These are phyloP conservation scores for Drosophila mettleri DNA, from an alignment of 2,888 invertebrate species.

Conservation along the genomic window DNA sequence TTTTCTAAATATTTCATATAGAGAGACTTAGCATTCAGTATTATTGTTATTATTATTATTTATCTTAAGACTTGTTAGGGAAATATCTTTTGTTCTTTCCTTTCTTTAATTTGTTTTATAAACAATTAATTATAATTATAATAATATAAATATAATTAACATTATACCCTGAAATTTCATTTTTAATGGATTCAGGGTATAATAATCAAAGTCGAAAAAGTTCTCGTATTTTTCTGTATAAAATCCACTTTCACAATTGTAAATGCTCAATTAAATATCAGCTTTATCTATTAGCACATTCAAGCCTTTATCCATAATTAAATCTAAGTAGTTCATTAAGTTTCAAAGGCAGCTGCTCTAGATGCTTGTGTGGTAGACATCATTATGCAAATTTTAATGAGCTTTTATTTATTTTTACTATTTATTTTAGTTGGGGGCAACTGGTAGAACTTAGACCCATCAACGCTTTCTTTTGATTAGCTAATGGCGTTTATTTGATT, in stretches of 20 bases:
- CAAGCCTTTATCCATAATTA: constrained; percentile 1
- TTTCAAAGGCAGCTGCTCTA: neutral
- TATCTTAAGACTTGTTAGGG: too few species aligned
- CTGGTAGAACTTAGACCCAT: neutral
- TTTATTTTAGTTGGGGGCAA: constrained; percentile 1
- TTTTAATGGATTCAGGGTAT: too few species aligned
- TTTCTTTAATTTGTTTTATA: too few species aligned
- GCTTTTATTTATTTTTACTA: constrained; percentile 1
- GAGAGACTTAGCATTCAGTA: too few species aligned
- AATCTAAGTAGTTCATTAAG: constrained; percentile 6
- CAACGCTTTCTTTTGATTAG: constrained; percentile 62
- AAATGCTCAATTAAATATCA: constrained; percentile 1
- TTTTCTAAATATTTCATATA: too few species aligned
- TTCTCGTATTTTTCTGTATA: too few species aligned
- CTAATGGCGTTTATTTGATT: constrained; percentile 75
- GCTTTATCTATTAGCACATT: neutral
- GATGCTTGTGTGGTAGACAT: neutral
- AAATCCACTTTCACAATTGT: neutral
- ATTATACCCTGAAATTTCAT: too few species aligned
- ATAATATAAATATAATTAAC: too few species aligned
- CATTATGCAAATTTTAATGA: constrained; percentile 20
- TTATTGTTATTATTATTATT: too few species aligned
- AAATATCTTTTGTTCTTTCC: too few species aligned
- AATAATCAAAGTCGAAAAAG: too few species aligned
- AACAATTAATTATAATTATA: too few species aligned